Evolutionary conservation across 2,113 vertebrate genomes (phyloP).

Genomic region (Eublepharis macularius): DNA sequence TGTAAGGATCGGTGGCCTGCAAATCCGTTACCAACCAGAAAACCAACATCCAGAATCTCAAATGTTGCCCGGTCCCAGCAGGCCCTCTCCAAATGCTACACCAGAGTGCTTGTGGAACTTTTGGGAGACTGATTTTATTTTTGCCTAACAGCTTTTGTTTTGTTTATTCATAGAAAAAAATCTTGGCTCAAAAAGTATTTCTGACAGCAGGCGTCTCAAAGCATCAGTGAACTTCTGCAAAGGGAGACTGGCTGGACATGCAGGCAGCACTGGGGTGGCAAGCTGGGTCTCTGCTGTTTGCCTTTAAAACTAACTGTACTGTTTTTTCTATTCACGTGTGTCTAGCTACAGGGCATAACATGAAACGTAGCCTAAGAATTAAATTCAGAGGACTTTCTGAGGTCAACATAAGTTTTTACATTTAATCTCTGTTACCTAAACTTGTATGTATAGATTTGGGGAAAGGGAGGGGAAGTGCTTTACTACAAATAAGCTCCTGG

Average conservation of each 20-base stretch:
- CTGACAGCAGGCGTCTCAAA: slow-evolving; percentile 77
- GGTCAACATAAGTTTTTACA: slow-evolving; percentile 82
- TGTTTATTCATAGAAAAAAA: slow-evolving; percentile 80
- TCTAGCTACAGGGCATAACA: slow-evolving; percentile 93
- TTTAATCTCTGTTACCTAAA: slow-evolving; percentile 88
- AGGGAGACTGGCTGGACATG: slow-evolving; percentile 65
- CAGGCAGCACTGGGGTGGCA: slow-evolving; percentile 80
- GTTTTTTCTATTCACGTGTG: slow-evolving; percentile 94
- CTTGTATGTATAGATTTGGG: slow-evolving; percentile 73
- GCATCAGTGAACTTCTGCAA: slow-evolving; percentile 58
- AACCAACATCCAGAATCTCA: slow-evolving; percentile 56
- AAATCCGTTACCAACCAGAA: slow-evolving; percentile 69
- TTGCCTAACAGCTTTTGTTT: slow-evolving; percentile 89
- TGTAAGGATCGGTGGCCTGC: slow-evolving; percentile 73
- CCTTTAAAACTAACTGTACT: slow-evolving; percentile 98
- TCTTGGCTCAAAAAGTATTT: slow-evolving; percentile 74
- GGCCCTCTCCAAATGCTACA: slow-evolving; percentile 62
- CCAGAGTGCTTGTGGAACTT: slow-evolving; percentile 67
- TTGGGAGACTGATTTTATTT: slow-evolving; percentile 77
- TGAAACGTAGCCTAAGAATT: slow-evolving; percentile 89
- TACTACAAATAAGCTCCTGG: slow-evolving; percentile 72
- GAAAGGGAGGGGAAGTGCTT: slow-evolving; percentile 65
- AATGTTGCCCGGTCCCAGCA: slow-evolving; percentile 64
- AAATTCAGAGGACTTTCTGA: slow-evolving; percentile 83
- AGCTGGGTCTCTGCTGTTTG: slow-evolving; percentile 89